A percentile compares a stretch with the other conserved stretches of the same genome.
Conservation (phyloP, 2,113 vertebrate genomes). For the Pluvialis apricaria region DNA sequence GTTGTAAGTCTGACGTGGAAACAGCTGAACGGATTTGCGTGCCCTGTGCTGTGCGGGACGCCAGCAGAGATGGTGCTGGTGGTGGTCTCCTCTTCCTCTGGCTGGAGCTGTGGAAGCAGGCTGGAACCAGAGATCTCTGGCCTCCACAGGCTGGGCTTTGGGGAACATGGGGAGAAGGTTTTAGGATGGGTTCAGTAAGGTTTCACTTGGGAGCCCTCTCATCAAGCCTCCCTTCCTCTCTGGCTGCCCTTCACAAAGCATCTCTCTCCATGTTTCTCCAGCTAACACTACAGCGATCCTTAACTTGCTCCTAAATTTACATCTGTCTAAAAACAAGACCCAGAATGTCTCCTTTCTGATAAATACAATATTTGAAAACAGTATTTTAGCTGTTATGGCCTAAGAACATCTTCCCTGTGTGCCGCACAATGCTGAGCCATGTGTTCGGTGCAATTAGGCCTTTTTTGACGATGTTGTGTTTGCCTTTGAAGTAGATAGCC, state of each 20-base stretch:
- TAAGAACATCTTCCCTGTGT: not conserved
- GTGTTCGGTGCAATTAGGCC: not conserved
- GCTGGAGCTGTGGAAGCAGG: not conserved
- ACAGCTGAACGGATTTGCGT: fast-evolving
- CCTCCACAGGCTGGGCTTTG: not conserved
- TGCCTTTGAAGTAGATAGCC: not conserved
- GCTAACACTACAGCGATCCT: not conserved
- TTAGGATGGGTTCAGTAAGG: not conserved
- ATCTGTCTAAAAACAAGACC: not conserved
- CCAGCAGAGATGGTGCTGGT: not conserved
- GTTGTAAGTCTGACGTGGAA: not conserved
- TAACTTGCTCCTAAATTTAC: not conserved
- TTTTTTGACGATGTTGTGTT: not conserved
- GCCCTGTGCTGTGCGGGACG: not conserved
- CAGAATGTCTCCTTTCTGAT: not conserved
- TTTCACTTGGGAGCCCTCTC: not conserved
- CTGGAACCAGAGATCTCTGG: not conserved
- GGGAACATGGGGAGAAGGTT: not conserved
- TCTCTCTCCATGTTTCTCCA: not conserved
- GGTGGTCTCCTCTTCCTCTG: not conserved
- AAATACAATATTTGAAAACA: not conserved
- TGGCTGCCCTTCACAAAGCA: not conserved
- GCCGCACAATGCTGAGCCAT: fast-evolving
- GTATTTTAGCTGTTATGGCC: not conserved
- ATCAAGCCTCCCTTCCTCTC: not conserved